Evolutionary conservation across 2,888 invertebrate species (phyloP).

Genomic region (Mimachlamys varia): DNA sequence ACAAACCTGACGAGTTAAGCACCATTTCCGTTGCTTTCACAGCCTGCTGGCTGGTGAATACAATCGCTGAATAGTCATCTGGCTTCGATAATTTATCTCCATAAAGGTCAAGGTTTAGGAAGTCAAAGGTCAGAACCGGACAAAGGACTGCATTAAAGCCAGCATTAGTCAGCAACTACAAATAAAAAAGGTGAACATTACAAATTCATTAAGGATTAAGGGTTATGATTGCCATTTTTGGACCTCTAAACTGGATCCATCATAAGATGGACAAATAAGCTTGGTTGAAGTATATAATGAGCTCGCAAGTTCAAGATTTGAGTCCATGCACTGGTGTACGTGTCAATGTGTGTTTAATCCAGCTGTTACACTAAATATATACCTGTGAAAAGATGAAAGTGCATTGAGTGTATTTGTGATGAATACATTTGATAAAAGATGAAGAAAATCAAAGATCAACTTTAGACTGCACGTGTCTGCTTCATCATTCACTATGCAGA

Average conservation of each 20-base stretch:
- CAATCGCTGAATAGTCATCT: conserved; percentile 42
- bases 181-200: neutral
- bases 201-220: neutral
- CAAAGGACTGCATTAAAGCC: conserved; percentile 40
- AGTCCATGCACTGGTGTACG: neutral
- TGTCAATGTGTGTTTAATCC: neutral
- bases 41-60: conserved; percentile 51
- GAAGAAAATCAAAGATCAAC: too few relatives aligned
- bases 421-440: neutral
- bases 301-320: neutral
- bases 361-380: neutral
- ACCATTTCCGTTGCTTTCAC: conserved; percentile 47
- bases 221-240: neutral
- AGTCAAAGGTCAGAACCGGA: conserved; percentile 45
- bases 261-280: too few relatives aligned
- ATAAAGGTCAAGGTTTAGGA: conserved; percentile 43
- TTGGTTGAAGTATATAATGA: neutral
- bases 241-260: neutral
- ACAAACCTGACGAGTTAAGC: conserved; percentile 44
- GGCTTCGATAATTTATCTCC: neutral
- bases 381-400: neutral
- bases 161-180: conserved; percentile 39
- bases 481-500: too few relatives aligned
- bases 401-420: too few relatives aligned
- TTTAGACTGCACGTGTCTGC: too few relatives aligned